Base-by-base conservation (phyloP, 2,888 invertebrate species). In the Uropetala carovei region DNA sequence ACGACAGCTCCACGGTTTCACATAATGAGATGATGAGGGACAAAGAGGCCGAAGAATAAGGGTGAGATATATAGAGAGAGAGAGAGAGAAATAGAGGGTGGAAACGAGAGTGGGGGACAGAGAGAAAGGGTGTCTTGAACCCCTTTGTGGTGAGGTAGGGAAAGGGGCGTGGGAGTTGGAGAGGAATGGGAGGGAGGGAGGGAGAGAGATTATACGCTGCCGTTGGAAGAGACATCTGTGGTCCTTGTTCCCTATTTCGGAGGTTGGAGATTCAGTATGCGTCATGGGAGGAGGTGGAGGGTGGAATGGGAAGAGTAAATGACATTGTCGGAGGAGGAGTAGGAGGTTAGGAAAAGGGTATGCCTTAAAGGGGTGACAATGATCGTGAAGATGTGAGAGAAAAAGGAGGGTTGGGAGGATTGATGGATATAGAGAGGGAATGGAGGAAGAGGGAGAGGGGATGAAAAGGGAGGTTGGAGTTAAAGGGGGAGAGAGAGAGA, bases 21-120 rank as follows among this genome's bases (percentile, higher is more conserved):
- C 75, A 58, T 68, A 89, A 89, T 68, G 89, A 89, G 64, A 43
- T 64, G 89, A 64, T 43, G 89, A 89, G 86, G 86, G 60, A 86
- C 30, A 59, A 30, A 59, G n/a, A 86, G 10, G 18, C 60, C 11
- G 30, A 64, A 64, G 56, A 64, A 60, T 30, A 43, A 18, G 60
- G 60, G 30, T 30, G 13, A 30, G 30, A 64, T 64, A 59, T 58
- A 30, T 18, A 16, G 11, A 27, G 22, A 59, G 18, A 16, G 86
- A 27, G 86, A 58, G 85, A 57, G 56, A 3, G 75, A 57, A 57
- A 22, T n/a, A n/a, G n/a, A 43, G 43, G 43, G 3, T 43, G 43
- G 43, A 43, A 5, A 43, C 43, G 43, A 43, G 43, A 5, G 43
- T n/a, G n/a, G n/a, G n/a, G n/a, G n/a, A n/a, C n/a, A n/a, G n/a